Conservation (phyloP, 2,113 vertebrate genomes). For the Chlorocebus sabaeus region DNA sequence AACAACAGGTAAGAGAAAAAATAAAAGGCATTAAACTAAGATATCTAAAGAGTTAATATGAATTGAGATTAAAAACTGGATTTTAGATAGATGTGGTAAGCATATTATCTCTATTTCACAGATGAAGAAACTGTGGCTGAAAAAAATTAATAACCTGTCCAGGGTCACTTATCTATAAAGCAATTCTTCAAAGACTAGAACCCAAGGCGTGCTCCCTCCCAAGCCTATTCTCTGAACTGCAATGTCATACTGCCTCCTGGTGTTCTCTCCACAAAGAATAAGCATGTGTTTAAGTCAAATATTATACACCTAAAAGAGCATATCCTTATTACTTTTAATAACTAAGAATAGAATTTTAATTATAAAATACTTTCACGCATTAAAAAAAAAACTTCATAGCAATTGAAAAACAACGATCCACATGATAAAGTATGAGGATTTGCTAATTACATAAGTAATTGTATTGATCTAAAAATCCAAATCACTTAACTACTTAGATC, state of each 20-base stretch:
- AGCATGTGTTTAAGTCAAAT: background rate
- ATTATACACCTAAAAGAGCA: background rate
- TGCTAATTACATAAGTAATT: constrained; percentile 56
- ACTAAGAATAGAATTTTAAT: constrained; percentile 56
- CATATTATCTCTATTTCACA: background rate
- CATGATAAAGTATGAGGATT: background rate
- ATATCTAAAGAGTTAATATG: background rate
- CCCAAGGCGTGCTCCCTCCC: background rate
- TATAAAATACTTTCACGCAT: constrained; percentile 35
- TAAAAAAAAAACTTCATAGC: constrained; percentile 27
- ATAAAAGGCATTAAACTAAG: background rate
- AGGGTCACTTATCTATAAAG: background rate
- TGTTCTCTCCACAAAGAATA: background rate
- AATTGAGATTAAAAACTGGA: background rate
- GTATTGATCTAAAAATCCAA: constrained; percentile 57
- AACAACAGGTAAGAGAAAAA: background rate
- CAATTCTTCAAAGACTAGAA: background rate
- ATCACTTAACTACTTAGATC: constrained; percentile 48
- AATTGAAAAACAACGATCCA: constrained; percentile 31
- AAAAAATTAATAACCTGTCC: background rate
- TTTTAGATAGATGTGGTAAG: background rate
- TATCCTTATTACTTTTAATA: constrained; percentile 41
- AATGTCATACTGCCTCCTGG: background rate
- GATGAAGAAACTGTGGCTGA: background rate
- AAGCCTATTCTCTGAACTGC: background rate